These are phyloP conservation scores for Dunckerocampus dactyliophorus DNA, from an alignment of 2,113 vertebrate species.

Conservation along the genomic window DNA sequence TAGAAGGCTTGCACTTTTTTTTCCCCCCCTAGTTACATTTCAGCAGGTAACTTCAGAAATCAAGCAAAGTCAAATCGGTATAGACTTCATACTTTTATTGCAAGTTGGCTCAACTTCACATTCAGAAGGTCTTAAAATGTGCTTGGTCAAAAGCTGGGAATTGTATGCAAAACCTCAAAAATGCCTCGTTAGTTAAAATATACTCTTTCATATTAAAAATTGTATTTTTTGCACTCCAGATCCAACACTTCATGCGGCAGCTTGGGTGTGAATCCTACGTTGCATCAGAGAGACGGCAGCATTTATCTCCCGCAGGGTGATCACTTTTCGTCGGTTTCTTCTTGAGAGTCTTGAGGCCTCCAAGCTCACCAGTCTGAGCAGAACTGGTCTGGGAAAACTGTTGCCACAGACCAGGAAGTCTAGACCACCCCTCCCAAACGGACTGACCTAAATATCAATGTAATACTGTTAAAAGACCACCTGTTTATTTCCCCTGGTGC, in stretches of 20 bases:
- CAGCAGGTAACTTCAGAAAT: too few species aligned
- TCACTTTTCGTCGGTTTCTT: slow-evolving; percentile 42
- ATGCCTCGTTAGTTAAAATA: neutral
- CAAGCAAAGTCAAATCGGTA: too few species aligned
- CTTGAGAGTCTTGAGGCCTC: slow-evolving; percentile 66
- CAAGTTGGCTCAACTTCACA: too few species aligned
- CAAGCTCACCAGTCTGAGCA: slow-evolving; percentile 54
- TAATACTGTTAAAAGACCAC: neutral
- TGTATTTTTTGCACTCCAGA: neutral
- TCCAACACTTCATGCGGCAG: slow-evolving; percentile 42
- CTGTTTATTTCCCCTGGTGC: neutral
- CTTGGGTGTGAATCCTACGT: neutral
- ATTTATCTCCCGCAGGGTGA: slow-evolving; percentile 61
- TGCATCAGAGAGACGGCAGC: slow-evolving; percentile 41
- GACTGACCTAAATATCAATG: slow-evolving; percentile 16
- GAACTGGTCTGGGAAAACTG: slow-evolving; percentile 20
- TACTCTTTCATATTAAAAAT: slow-evolving; percentile 27
- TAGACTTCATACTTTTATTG: too few species aligned
- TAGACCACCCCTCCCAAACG: slow-evolving; percentile 2
- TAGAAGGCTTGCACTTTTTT: too few species aligned
- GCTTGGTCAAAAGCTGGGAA: too few species aligned
- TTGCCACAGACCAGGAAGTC: slow-evolving; percentile 20
- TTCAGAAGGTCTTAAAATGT: too few species aligned
- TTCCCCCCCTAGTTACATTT: too few species aligned
- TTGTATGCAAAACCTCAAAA: neutral